Evolutionary conservation across 2,888 invertebrate genomes (phyloP).

Genomic region (Congeria kusceri): DNA sequence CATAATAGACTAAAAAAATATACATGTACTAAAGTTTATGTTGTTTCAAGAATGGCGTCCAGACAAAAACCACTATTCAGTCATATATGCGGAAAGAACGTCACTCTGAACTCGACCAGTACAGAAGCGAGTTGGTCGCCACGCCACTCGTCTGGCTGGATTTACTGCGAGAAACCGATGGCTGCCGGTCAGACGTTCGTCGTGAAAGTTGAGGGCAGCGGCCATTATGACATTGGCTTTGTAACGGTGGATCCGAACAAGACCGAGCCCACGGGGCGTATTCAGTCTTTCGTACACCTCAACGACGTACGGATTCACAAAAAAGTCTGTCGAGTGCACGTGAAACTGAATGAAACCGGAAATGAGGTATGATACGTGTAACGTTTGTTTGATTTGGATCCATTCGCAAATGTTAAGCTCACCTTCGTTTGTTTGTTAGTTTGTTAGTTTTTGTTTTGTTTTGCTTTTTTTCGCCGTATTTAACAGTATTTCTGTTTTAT

Average conservation of each 20-base stretch:
- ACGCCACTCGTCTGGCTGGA: constrained; percentile 22
- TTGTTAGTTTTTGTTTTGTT: too few relatives aligned
- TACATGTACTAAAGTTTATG: too few relatives aligned
- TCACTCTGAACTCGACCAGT: constrained; percentile 9
- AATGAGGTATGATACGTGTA: constrained; percentile 20
- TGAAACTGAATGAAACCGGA: constrained; percentile 16
- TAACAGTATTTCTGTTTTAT: too few relatives aligned
- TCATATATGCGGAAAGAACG: constrained; percentile 29
- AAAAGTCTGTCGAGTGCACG: constrained; percentile 16
- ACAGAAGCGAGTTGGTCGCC: constrained; percentile 27
- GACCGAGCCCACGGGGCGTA: neutral
- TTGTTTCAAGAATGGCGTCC: too few relatives aligned
- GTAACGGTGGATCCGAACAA: constrained; percentile 19
- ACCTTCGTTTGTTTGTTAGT: too few relatives aligned
- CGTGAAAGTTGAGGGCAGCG: constrained; percentile 33
- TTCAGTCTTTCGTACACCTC: constrained; percentile 20
- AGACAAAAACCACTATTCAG: constrained; percentile 16
- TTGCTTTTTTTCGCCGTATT: too few relatives aligned
- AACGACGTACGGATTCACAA: constrained; percentile 44
- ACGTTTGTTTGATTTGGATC: too few relatives aligned
- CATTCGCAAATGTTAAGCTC: too few relatives aligned
- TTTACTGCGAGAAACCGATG: constrained; percentile 11
- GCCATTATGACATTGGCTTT: constrained; percentile 41
- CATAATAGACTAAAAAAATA: too few relatives aligned
- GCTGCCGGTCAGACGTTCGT: constrained; percentile 17